Percentiles rank a stretch among this genome's conserved stretches.
phyloP scores from a whole-genome alignment of 2,888 invertebrate genomes.

The Tenthredo mesomela region DNA sequence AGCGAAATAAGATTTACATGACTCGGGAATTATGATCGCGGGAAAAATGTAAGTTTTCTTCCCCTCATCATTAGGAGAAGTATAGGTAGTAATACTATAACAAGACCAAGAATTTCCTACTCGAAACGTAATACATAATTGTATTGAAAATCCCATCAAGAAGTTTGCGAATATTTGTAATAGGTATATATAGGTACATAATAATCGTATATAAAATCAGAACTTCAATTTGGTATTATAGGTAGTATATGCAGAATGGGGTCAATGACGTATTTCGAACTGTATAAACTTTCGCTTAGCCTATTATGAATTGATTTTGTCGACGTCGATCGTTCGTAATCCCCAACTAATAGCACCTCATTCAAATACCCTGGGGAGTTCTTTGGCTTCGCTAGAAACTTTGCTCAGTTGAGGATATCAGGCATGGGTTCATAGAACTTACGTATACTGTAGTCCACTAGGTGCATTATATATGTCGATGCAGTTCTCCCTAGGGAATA shows the following conservation, averaged over 20 bases:
- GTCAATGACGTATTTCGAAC: background rate
- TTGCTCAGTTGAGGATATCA: background rate
- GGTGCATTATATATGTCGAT: slow-evolving; percentile 43
- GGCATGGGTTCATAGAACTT: slow-evolving; percentile 1
- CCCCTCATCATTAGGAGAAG: background rate
- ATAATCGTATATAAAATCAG: background rate
- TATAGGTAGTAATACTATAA: background rate
- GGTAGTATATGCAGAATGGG: background rate
- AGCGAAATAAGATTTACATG: background rate
- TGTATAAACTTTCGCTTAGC: background rate
- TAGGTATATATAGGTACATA: background rate
- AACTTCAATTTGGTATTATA: background rate
- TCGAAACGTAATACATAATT: background rate
- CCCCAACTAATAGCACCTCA: slow-evolving; percentile 37
- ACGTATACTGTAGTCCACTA: background rate
- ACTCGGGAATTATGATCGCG: background rate
- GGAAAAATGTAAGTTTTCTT: background rate
- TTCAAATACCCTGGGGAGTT: slow-evolving; percentile 37
- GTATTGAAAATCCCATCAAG: background rate
- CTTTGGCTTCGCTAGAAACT: slow-evolving; percentile 1
- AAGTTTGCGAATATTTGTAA: background rate
- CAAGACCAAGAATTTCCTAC: no score
- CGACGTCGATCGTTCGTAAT: slow-evolving; percentile 26
- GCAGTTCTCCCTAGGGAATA: slow-evolving; percentile 37
- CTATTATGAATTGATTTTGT: slow-evolving; percentile 16